Conservation (phyloP, 2,888 invertebrate species). For the Sesamia inferens region DNA sequence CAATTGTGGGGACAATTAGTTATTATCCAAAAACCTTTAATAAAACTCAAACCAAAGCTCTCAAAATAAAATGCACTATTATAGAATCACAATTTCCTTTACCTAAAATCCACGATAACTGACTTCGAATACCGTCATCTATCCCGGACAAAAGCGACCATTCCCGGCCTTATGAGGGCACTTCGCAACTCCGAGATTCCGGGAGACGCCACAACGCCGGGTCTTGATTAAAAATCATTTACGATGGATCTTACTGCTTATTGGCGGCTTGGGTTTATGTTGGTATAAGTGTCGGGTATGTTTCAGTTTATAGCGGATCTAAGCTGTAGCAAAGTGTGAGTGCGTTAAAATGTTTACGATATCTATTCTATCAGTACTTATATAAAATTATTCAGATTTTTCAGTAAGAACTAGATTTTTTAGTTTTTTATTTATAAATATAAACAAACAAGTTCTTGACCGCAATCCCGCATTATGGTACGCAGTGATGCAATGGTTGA, state of each 20-base stretch:
- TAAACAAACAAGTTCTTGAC: no score
- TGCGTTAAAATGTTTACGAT: constrained; percentile 4
- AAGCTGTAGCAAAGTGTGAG: not conserved
- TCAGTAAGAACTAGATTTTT: no score
- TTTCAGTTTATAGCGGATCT: constrained; percentile 2
- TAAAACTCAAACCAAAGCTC: not conserved
- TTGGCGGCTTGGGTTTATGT: constrained; percentile 29
- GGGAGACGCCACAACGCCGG: constrained; percentile 15
- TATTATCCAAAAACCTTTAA: not conserved
- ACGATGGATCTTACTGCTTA: constrained; percentile 50
- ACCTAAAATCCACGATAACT: constrained; percentile 7
- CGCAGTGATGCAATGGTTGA: no score
- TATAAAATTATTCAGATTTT: no score
- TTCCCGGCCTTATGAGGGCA: constrained; percentile 42
- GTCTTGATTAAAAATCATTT: constrained; percentile 69
- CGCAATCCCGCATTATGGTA: no score
- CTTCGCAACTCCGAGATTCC: constrained; percentile 24
- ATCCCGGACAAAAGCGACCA: constrained; percentile 48
- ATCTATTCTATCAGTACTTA: not conserved
- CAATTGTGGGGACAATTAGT: no score
- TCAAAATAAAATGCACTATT: constrained; percentile 1
- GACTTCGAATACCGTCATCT: constrained; percentile 36
- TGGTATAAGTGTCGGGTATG: constrained; percentile 19
- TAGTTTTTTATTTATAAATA: no score
- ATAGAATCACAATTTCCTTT: not conserved